Evolutionary conservation across 2,888 invertebrate species (phyloP).

Genomic region (Zhengitettix transpicula): DNA sequence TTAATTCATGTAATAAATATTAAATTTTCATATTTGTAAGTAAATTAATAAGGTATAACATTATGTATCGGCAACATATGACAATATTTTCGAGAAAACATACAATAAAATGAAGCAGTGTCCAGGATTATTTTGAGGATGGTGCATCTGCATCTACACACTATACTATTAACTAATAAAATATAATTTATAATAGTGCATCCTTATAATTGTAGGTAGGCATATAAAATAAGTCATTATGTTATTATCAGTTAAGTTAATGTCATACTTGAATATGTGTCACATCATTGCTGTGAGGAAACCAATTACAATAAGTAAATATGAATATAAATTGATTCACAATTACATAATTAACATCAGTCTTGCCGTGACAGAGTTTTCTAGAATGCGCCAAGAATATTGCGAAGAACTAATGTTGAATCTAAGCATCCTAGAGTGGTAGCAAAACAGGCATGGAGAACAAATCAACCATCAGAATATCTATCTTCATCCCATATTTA

Average conservation of each 20-base stretch:
- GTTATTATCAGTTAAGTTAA: neutral
- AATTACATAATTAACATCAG: neutral
- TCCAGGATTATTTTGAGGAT: no score
- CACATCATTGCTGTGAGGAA: neutral
- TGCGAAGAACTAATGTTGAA: neutral
- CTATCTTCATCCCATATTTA: no score
- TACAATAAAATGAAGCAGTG: no score
- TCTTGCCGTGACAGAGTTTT: neutral
- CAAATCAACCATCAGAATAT: no score
- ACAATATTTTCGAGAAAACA: no score
- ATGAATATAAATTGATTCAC: neutral
- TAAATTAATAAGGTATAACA: no score
- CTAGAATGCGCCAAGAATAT: neutral
- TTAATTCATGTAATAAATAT: no score
- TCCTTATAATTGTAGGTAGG: neutral
- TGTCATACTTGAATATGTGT: neutral
- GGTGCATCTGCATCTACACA: no score
- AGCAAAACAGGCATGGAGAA: neutral
- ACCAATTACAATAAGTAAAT: neutral
- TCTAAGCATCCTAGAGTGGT: neutral
- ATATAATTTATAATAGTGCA: neutral
- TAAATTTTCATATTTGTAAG: no score
- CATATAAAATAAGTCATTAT: neutral
- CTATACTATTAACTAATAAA: no score
- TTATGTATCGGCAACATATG: no score